Evolutionary conservation across 2,888 invertebrate genomes (phyloP), one percentile per base, ranked within the genome.

Genomic region (Macrosiphum euphorbiae): DNA sequence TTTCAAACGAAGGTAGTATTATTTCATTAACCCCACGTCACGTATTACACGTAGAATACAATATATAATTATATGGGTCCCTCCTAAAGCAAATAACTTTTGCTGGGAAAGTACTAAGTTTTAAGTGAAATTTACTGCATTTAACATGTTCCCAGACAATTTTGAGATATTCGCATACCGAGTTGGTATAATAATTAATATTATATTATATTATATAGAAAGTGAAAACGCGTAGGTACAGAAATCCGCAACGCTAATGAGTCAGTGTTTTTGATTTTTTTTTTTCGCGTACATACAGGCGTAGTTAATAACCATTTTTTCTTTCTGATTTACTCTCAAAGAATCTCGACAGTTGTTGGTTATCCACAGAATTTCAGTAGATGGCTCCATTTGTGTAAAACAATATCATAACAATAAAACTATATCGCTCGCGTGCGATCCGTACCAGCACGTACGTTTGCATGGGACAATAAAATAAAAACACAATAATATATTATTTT

Each of bases 191-290:
- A 85, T 85, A 35, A 52, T 52, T 78, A 41, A 78, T 78, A 61
- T 28, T 11, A 28, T 58, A 52, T 20, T 52, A 61, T 61, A 78
- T 78, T 78, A 78, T 78, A 78, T 41, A 61, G 44, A 89, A 89
- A 89, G 95, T 95, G 26, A 95, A 95, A 10, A 95, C 95, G 50
- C 95, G 96, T 47, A 47, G 16, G 52, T 20, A 95, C 95, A 85
- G 95, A 44, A 44, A 85, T 44, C 85, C 85, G 10, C 28, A 28
- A 44, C 44, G 13, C 44, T 44, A 24, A 85, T 28, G 96, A 94
- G 52, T 55, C 50, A 88, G 26, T 88, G 52, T 41, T 88, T 41
- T 24, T 10, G 55, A 28, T 88, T 55, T 88, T 88, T 50, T 88
- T 50, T 50, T 88, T 44, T 4, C 5, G 26, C 24, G 24, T 26